These are phyloP conservation scores for Caenorhabditis sulstoni DNA, from an alignment of 2,888 invertebrate genomes.

Conservation along the genomic window DNA sequence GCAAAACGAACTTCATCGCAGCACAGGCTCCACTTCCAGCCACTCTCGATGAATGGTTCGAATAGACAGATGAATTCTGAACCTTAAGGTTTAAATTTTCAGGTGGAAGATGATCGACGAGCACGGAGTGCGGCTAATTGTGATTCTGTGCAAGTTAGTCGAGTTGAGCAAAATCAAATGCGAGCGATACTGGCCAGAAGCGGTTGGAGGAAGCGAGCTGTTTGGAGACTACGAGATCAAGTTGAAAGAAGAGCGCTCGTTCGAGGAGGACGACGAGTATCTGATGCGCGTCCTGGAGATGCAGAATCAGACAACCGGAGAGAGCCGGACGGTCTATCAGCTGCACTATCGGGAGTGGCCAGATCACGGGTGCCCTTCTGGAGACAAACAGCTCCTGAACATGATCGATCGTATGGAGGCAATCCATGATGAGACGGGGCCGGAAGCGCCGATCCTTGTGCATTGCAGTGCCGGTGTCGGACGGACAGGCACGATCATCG, in stretches of 20 bases:
- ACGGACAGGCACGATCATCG: conserved; percentile 77
- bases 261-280: conserved; percentile 67
- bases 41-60: conserved; percentile 73
- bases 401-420: conserved; percentile 75
- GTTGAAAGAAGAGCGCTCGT: conserved; percentile 65
- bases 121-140: conserved; percentile 66
- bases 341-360: conserved; percentile 78
- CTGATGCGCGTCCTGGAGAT: conserved; percentile 66
- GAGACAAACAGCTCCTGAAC: conserved; percentile 71
- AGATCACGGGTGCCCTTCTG: conserved; percentile 76
- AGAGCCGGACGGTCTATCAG: conserved; percentile 65
- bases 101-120: conserved; percentile 78
- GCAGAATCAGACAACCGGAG: conserved; percentile 59
- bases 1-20: conserved; percentile 72
- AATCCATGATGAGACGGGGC: conserved; percentile 40
- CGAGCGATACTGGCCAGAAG: conserved; percentile 73
- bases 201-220: conserved; percentile 59
- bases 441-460: conserved; percentile 69
- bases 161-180: conserved; percentile 75
- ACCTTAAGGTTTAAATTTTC: conserved; percentile 1
- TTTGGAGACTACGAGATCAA: conserved; percentile 69
- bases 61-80: not conserved
- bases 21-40: conserved; percentile 75
- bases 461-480: conserved; percentile 79
- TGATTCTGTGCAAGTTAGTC: conserved; percentile 75